Conservation (phyloP, 1,140 invertebrate genomes). For the Trichonephila clavipes region DNA sequence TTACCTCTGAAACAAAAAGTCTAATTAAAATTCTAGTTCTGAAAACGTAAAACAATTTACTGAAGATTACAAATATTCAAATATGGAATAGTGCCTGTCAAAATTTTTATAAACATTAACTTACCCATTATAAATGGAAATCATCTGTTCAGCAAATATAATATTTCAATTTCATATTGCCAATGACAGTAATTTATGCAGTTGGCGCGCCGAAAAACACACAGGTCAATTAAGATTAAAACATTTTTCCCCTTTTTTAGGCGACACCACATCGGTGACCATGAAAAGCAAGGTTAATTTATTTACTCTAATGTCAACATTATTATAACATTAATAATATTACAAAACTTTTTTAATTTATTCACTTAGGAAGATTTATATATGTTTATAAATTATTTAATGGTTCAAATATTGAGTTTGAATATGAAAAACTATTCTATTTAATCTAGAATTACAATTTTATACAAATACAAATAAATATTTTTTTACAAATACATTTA, state of each 20-base stretch:
- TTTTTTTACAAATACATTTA: too few relatives aligned
- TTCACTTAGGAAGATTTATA: too few relatives aligned
- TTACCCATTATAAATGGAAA: slow-evolving; percentile 2
- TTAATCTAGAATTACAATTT: too few relatives aligned
- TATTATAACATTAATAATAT: neutral
- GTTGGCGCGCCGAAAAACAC: neutral
- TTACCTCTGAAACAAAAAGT: neutral
- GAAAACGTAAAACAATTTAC: neutral
- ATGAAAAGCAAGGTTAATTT: neutral
- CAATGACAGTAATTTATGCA: slow-evolving; percentile 20
- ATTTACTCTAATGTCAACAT: neutral
- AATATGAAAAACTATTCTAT: too few relatives aligned
- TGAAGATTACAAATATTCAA: neutral
- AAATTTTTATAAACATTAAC: neutral
- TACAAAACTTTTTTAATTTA: too few relatives aligned
- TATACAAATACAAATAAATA: too few relatives aligned
- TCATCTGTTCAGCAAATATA: slow-evolving; percentile 5
- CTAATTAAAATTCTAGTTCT: slow-evolving; percentile 2
- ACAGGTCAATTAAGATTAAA: neutral
- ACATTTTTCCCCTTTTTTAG: neutral
- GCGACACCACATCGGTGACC: neutral
- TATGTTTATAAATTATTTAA: too few relatives aligned
- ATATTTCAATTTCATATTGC: slow-evolving; percentile 30
- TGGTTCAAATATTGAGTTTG: too few relatives aligned
- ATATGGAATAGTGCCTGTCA: neutral